Evolutionary conservation across 2,888 invertebrate species (phyloP).

Genomic region (Julus scandinavius): DNA sequence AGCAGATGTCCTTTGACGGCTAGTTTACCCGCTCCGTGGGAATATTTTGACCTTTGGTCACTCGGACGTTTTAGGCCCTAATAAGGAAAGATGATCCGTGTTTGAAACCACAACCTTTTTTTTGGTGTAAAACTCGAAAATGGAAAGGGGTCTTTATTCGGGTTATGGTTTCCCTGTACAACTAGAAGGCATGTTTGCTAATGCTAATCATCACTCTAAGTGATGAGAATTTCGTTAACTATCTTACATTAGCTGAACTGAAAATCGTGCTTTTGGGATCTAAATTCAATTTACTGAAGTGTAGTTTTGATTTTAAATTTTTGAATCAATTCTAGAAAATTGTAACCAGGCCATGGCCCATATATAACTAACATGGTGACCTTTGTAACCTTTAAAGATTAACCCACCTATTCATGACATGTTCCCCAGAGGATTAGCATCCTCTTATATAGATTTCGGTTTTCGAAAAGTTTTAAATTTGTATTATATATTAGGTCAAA

Average conservation of each 20-base stretch:
- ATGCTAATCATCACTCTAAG: not conserved
- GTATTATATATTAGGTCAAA: no score
- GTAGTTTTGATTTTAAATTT: not conserved
- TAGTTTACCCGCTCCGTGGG: not conserved
- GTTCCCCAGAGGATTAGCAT: not conserved
- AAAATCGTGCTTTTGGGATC: not conserved
- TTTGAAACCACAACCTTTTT: not conserved
- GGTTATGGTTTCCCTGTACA: not conserved
- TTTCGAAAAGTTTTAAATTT: not conserved
- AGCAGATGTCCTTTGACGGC: constrained; percentile 22
- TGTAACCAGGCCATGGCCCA: not conserved
- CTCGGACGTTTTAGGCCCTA: not conserved
- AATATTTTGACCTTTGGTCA: not conserved
- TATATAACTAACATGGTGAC: not conserved
- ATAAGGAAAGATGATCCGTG: not conserved
- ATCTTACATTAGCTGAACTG: no score
- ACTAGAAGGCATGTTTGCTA: not conserved
- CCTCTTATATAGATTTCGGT: not conserved
- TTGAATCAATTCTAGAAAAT: not conserved
- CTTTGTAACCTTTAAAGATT: not conserved
- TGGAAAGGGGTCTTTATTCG: not conserved
- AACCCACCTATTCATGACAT: not conserved
- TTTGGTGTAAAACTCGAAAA: not conserved
- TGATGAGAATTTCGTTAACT: no score
- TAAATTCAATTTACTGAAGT: not conserved